A percentile compares a stretch with the other conserved stretches of the same genome.
phyloP scores from a whole-genome alignment of 2,888 invertebrate genomes.

The Sarcophaga rosellei region DNA sequence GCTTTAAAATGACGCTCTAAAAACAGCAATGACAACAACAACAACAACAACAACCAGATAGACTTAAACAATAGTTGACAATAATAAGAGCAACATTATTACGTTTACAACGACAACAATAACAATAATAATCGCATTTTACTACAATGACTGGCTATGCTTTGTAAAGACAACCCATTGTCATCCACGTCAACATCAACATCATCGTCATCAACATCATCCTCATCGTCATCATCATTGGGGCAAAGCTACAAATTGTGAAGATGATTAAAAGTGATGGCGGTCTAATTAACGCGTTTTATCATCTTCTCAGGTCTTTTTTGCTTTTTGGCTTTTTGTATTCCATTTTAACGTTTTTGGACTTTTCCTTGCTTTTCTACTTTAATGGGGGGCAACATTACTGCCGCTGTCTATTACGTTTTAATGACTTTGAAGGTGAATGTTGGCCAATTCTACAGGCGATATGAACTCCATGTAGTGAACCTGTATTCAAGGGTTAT shows the following conservation, averaged over 20 bases:
- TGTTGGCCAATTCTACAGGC: background rate
- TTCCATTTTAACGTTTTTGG: background rate
- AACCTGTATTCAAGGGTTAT: too few species aligned
- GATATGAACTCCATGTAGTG: background rate
- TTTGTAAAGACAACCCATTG: too few species aligned
- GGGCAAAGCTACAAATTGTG: slow-evolving; percentile 67
- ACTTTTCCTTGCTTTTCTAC: background rate
- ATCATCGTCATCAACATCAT: background rate
- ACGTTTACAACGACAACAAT: slow-evolving; percentile 35
- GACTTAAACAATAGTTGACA: slow-evolving; percentile 45
- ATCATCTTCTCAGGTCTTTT: slow-evolving; percentile 61
- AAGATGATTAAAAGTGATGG: slow-evolving; percentile 71
- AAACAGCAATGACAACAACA: slow-evolving; percentile 48
- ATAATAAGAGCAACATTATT: slow-evolving; percentile 44
- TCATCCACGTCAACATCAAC: background rate
- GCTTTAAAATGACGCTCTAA: slow-evolving; percentile 60
- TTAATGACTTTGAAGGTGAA: background rate
- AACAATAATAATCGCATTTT: slow-evolving; percentile 58
- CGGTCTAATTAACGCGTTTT: slow-evolving; percentile 75
- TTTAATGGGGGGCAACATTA: background rate
- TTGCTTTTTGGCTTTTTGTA: slow-evolving; percentile 30
- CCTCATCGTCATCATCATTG: background rate
- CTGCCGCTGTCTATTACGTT: background rate
- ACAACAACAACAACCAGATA: slow-evolving; percentile 23
- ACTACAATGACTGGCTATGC: slow-evolving; percentile 32